A percentile compares a stretch with the other conserved stretches of the same genome.
Conservation (phyloP, 2,113 vertebrate species). For the Caranx ignobilis region DNA sequence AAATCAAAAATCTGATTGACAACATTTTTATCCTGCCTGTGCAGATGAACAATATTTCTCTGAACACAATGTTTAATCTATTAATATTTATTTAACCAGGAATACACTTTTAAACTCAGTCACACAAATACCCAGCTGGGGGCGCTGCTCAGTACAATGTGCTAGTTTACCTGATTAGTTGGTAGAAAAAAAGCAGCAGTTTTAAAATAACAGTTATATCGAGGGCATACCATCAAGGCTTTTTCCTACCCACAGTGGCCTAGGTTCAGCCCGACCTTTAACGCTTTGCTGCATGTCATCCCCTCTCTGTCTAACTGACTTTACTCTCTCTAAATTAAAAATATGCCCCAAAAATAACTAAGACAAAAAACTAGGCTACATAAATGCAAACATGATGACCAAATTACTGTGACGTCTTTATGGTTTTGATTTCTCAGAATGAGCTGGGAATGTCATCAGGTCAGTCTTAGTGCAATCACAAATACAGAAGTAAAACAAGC, state of each 20-base stretch:
- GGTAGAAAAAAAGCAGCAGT: neutral
- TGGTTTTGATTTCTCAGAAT: neutral
- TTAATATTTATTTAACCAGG: neutral
- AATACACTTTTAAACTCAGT: neutral
- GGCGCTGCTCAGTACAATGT: neutral
- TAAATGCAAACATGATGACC: neutral
- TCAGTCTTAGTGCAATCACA: neutral
- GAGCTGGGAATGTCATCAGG: neutral
- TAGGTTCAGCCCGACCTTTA: too few species aligned
- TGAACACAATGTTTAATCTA: neutral
- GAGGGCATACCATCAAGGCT: too few species aligned
- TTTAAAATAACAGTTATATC: neutral
- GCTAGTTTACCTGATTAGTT: neutral
- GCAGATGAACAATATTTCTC: neutral
- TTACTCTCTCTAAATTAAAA: too few species aligned
- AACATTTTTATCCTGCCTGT: too few species aligned
- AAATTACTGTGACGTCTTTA: neutral
- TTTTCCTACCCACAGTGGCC: too few species aligned
- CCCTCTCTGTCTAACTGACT: too few species aligned
- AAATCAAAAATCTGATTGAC: too few species aligned
- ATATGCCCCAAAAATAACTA: too few species aligned
- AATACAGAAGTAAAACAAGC: neutral
- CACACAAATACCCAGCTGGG: neutral
- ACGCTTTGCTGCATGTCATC: too few species aligned
- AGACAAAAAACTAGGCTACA: too few species aligned